Evolutionary conservation across 2,888 invertebrate species (phyloP).

Genomic region (Mongoloraphidia duomilia): DNA sequence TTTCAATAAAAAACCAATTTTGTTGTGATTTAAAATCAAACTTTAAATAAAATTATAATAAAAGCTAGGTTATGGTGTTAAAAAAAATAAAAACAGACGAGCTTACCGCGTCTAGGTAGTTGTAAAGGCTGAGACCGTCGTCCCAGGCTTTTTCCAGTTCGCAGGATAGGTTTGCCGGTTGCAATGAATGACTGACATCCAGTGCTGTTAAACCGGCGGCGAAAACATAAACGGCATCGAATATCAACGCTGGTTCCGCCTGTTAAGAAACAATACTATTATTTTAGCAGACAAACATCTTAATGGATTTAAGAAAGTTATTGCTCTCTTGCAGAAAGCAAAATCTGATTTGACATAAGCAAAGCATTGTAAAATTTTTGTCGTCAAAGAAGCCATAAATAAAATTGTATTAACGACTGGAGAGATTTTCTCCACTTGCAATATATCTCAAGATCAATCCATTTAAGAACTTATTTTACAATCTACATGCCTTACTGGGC

Average conservation of each 20-base stretch:
- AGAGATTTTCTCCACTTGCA: no score
- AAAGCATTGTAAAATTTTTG: no score
- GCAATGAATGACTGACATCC: conserved; percentile 51
- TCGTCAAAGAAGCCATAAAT: no score
- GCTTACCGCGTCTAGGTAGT: conserved; percentile 58
- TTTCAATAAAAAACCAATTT: neutral
- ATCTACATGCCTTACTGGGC: no score
- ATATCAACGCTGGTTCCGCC: conserved; percentile 77
- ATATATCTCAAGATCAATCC: no score
- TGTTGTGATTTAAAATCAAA: neutral
- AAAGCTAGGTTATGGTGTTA: no score
- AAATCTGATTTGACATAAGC: no score
- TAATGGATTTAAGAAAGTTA: no score
- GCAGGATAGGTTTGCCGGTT: conserved; percentile 65
- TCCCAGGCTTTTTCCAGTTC: conserved; percentile 65
- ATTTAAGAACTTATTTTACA: no score
- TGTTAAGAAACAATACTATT: conserved; percentile 27
- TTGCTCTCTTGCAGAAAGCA: no score
- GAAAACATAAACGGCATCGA: conserved; percentile 73
- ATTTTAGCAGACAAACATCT: neutral
- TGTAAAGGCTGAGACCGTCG: conserved; percentile 60
- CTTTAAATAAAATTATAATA: no score
- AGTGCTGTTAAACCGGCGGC: conserved; percentile 63
- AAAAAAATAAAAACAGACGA: neutral
- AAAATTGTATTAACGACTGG: no score